phyloP scores from a whole-genome alignment of 2,888 invertebrate genomes.

The Drosophila siamana region DNA sequence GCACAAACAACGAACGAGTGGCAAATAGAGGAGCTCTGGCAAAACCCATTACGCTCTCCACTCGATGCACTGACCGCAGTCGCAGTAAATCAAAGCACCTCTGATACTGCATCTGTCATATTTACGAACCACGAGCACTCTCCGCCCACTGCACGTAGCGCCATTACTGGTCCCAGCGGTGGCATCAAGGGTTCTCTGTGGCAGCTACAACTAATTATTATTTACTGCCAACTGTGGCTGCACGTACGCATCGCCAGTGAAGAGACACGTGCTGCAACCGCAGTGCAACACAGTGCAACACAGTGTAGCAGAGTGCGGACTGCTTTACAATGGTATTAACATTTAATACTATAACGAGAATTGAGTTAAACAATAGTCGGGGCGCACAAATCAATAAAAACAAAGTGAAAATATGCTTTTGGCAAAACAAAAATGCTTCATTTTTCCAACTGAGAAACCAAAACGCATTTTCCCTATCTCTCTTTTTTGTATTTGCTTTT shows the following conservation, averaged over 20 bases:
- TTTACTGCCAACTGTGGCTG: constrained; percentile 14
- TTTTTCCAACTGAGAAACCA: constrained; percentile 1
- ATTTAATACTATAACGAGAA: constrained; percentile 13
- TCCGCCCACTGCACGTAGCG: constrained; percentile 4
- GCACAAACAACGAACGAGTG: neutral
- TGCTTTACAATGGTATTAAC: constrained; percentile 9
- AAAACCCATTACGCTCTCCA: neutral
- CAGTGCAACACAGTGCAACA: neutral
- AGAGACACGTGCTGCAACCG: constrained; percentile 4
- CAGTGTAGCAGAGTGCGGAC: neutral
- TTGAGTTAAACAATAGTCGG: constrained; percentile 10
- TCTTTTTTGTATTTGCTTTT: constrained; percentile 42
- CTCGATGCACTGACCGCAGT: neutral
- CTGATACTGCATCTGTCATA: constrained; percentile 10
- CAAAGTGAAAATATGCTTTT: constrained; percentile 6
- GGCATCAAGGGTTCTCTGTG: constrained; percentile 1
- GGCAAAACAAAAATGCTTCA: neutral
- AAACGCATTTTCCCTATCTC: constrained; percentile 7
- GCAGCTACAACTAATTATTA: constrained; percentile 25
- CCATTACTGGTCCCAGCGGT: constrained; percentile 13
- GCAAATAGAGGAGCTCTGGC: neutral
- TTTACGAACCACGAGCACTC: neutral
- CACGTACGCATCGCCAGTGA: neutral
- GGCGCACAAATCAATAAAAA: neutral
- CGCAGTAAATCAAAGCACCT: constrained; percentile 14